A percentile compares a stretch with the other conserved stretches of the same genome.
Evolutionary conservation across 1,140 invertebrate species (phyloP).

Genomic region (Spodoptera litura): DNA sequence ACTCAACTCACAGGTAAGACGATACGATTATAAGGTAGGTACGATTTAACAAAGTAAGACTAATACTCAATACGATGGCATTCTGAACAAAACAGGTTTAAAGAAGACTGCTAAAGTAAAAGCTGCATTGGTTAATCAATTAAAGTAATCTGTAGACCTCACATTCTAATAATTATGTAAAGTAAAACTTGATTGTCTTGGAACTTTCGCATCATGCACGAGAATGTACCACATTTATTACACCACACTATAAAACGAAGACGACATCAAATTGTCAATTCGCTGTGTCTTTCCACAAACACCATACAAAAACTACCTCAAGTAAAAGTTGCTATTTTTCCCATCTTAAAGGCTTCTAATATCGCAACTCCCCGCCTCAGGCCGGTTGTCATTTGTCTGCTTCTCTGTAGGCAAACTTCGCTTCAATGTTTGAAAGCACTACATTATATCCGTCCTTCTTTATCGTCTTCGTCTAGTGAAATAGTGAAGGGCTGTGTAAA

Average conservation of each 20-base stretch:
- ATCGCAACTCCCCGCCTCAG: conserved; percentile 72
- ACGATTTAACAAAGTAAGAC: too few relatives aligned
- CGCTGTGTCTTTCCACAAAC: background rate
- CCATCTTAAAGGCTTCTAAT: conserved; percentile 83
- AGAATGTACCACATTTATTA: background rate
- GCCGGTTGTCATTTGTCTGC: conserved; percentile 81
- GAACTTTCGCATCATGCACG: too few relatives aligned
- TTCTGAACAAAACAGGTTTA: too few relatives aligned
- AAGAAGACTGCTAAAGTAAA: too few relatives aligned
- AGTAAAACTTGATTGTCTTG: too few relatives aligned
- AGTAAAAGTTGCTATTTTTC: conserved; percentile 83
- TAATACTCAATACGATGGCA: too few relatives aligned
- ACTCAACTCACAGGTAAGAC: too few relatives aligned
- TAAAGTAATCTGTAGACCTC: too few relatives aligned
- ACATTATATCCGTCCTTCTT: conserved; percentile 79
- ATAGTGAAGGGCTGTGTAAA: conserved; percentile 47
- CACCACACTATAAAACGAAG: background rate
- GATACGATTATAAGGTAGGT: too few relatives aligned
- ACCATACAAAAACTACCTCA: conserved; percentile 59
- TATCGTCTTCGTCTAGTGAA: conserved; percentile 66
- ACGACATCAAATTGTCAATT: conserved; percentile 5
- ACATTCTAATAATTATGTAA: too few relatives aligned
- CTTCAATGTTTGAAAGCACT: conserved; percentile 82
- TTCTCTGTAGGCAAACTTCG: conserved; percentile 78
- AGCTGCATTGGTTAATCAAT: too few relatives aligned